Percentiles rank a stretch among this genome's conserved stretches.
These are phyloP conservation scores for Ataeniobius toweri DNA, from an alignment of 2,797 vertebrate species.

Conservation along the genomic window DNA sequence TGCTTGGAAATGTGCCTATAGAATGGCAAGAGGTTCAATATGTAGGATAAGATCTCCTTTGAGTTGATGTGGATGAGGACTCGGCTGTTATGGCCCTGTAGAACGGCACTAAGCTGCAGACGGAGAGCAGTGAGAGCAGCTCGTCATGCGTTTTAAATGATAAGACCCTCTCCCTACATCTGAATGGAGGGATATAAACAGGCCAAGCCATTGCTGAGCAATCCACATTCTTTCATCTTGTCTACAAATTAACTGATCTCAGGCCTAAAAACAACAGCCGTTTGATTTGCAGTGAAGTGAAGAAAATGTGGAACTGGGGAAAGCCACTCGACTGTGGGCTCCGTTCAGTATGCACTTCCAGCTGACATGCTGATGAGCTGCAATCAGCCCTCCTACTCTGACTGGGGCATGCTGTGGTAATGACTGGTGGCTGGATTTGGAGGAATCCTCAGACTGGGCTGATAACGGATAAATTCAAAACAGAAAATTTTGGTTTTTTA, in stretches of 20 bases:
- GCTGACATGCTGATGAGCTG: slow-evolving; percentile 62
- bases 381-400: slow-evolving; percentile 50
- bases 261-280: slow-evolving; percentile 48
- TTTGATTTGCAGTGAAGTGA: slow-evolving; percentile 50
- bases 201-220: slow-evolving; percentile 6
- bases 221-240: slow-evolving; percentile 36
- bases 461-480: slow-evolving; percentile 8
- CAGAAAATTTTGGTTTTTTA: slow-evolving; percentile 1
- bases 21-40: slow-evolving; percentile 37
- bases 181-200: slow-evolving; percentile 23
- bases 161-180: slow-evolving; percentile 22
- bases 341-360: slow-evolving; percentile 39
- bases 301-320: slow-evolving; percentile 30
- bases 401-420: slow-evolving; percentile 40
- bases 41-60: slow-evolving; percentile 40
- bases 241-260: slow-evolving; percentile 38
- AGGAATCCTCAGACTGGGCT: slow-evolving; percentile 22
- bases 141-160: slow-evolving; percentile 34
- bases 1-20: slow-evolving; percentile 35
- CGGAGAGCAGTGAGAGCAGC: slow-evolving; percentile 13
- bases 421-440: slow-evolving; percentile 37
- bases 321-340: slow-evolving; percentile 46
- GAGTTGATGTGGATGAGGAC: slow-evolving; percentile 1
- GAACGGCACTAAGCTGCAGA: slow-evolving; percentile 37
- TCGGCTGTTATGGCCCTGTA: slow-evolving; percentile 12